Base-by-base conservation (phyloP, 2,113 vertebrate species). In the Apaloderma vittatum region DNA sequence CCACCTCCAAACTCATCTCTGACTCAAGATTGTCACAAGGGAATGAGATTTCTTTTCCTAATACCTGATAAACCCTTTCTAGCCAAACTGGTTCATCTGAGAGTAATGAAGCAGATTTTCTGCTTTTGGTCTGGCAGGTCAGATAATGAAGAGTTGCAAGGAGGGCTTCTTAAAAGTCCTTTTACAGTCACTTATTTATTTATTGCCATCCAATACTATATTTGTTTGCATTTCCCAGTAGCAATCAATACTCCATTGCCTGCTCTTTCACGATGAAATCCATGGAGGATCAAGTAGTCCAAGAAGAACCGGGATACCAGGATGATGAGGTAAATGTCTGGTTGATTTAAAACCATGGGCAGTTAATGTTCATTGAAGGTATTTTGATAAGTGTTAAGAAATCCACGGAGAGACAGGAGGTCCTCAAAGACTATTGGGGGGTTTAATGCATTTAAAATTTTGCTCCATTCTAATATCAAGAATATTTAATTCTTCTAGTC, bases 261-360 rank as follows among this genome's bases (percentile, higher is more conserved):
- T 88, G 54, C 54, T 70, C 22, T 95, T 91, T 91, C 88, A 98
- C 3, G 16, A 99, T 99, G 99, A 99, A 99, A 97, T 68, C 95
- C 45, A 84, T 92, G 66, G 99, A 99, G 34, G 99, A 99, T 95
- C 99, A 99, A 91, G 98, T 99, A 90, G 98, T 99, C 70, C 98
- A 98, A 79, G 99, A 99, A 90, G 99, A 99, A 65, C 74, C 93
- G 52, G 96, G 98, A 85, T 99, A 98, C 73, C 98, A 99, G 62
- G 99, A 99, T 88, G 99, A 99, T 43, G 99, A 99, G 98, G 99
- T 99, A 85, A 84, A 96, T 89, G 80, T 65, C 65, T 48, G 34
- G 48, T 55, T 45, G 7, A 36, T 86, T 88, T 59, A 70, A 88
- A 86, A 89, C 43, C 66, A 43, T 4, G 15, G 29, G 55, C 26